Conservation (phyloP, 2,113 vertebrate species). For the Callopanchax toddi region DNA sequence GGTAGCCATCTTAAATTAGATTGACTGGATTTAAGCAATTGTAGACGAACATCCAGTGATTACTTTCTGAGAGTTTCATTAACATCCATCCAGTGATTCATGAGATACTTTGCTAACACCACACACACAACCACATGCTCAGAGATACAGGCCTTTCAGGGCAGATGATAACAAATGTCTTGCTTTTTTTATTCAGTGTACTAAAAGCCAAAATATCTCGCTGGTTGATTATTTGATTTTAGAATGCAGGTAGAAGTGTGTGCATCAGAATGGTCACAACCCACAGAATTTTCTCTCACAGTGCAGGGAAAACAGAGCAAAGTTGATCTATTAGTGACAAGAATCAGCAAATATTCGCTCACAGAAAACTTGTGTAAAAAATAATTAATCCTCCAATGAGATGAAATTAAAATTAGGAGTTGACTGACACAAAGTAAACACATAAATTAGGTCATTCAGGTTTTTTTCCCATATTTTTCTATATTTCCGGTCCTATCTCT, state of each 20-base stretch:
- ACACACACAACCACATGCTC: no score
- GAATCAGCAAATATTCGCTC: not conserved
- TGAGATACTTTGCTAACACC: no score
- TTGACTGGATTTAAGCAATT: no score
- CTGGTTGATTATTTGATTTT: no score
- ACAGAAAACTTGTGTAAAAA: no score
- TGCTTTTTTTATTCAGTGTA: not conserved
- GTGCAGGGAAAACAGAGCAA: not conserved
- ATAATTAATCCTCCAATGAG: not conserved
- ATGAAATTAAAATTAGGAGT: conserved; percentile 13
- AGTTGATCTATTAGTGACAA: not conserved
- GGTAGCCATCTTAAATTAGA: no score
- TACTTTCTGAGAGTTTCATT: no score
- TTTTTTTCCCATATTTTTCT: not conserved
- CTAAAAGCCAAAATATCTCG: no score
- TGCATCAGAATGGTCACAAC: not conserved
- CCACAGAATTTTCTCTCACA: not conserved
- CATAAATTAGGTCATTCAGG: conserved; percentile 11
- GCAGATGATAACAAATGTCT: no score
- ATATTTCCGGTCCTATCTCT: conserved; percentile 11
- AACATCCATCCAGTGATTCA: no score
- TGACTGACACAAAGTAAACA: conserved; percentile 13
- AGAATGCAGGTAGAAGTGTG: not conserved
- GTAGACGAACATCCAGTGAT: no score
- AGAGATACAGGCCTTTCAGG: no score